Percentiles rank a stretch among this genome's conserved stretches.
These are phyloP conservation scores for Casuarius casuarius DNA, from an alignment of 2,113 vertebrate species.

Conservation along the genomic window DNA sequence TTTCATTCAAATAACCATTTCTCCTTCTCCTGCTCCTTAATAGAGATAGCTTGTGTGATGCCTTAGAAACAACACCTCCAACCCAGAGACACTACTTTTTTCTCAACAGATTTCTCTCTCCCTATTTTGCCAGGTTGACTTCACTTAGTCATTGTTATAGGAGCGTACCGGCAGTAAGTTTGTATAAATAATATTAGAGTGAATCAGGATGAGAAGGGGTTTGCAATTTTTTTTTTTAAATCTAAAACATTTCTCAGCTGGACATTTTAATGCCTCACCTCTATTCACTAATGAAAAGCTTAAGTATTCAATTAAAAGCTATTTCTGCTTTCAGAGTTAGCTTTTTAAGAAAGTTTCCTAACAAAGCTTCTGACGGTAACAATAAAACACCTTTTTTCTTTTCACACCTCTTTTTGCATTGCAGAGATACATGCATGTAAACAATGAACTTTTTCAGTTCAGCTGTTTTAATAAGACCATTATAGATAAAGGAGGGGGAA, in stretches of 20 bases:
- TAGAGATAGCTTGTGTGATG: not conserved
- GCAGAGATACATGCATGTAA: not conserved
- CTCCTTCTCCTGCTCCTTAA: not conserved
- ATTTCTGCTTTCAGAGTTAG: not conserved
- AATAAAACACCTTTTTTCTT: not conserved
- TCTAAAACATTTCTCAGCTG: not conserved
- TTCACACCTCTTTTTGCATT: not conserved
- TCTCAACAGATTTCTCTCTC: not conserved
- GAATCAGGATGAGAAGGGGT: not conserved
- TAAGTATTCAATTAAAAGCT: not conserved
- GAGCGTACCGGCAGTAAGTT: not conserved
- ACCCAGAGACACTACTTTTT: not conserved
- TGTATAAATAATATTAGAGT: not conserved
- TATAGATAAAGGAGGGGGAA: not conserved
- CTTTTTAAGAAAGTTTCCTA: not conserved
- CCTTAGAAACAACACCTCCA: not conserved
- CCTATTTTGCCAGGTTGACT: not conserved
- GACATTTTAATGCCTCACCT: not conserved
- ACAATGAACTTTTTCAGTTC: not conserved
- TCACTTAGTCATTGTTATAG: not conserved
- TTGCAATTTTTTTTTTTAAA: not conserved
- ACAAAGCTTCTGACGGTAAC: not conserved
- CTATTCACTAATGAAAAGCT: not conserved
- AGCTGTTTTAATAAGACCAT: not conserved
- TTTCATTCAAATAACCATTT: not conserved